Conservation (phyloP, 2,888 invertebrate species). For the Xylocampa areola region DNA sequence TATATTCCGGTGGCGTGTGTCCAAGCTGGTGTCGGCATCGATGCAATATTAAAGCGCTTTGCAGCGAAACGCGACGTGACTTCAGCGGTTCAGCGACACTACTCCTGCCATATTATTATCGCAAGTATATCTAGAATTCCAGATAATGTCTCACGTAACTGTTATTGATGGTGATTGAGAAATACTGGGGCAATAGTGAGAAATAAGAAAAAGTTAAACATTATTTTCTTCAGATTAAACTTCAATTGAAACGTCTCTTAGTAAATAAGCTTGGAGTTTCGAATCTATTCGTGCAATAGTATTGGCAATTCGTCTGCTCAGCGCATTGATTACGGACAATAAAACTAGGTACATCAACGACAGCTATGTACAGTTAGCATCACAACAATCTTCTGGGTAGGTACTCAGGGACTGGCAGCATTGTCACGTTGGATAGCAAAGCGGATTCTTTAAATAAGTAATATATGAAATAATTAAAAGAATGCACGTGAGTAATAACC, state of each 20-base stretch:
- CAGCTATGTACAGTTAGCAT: not conserved
- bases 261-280: not conserved
- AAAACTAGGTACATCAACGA: not conserved
- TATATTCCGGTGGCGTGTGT: conserved; percentile 44
- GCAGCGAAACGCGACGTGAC: conserved; percentile 47
- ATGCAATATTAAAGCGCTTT: conserved; percentile 58
- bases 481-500: too few relatives aligned
- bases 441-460: too few relatives aligned
- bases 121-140: conserved; percentile 44
- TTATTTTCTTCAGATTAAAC: conserved; percentile 19
- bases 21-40: conserved; percentile 37
- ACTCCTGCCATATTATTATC: conserved; percentile 40
- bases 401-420: too few relatives aligned
- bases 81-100: too few relatives aligned
- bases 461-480: too few relatives aligned
- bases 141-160: conserved; percentile 33
- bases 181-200: conserved; percentile 16
- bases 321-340: conserved; percentile 1
- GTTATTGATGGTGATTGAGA: conserved; percentile 42
- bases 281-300: not conserved
- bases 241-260: conserved; percentile 1
- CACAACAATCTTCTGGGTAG: too few relatives aligned
- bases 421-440: too few relatives aligned
- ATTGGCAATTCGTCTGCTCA: not conserved
- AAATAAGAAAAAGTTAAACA: conserved; percentile 3